Percentiles rank a stretch among this genome's conserved stretches.
Evolutionary conservation across 2,113 vertebrate species (phyloP).

Genomic region (Panthera leo): DNA sequence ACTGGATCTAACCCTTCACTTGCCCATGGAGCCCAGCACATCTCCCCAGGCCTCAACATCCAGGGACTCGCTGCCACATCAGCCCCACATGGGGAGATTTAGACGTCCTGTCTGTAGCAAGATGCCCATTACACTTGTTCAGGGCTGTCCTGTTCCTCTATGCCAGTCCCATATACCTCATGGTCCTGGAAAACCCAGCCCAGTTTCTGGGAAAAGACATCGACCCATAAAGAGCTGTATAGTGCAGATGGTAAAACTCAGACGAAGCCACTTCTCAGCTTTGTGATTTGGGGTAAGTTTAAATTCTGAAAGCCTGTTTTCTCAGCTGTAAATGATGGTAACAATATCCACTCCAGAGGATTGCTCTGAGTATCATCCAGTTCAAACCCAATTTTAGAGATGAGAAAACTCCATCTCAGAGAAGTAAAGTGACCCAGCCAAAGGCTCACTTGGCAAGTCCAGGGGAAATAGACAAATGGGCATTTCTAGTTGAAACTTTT

Average conservation of each 20-base stretch:
- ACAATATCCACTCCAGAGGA: background rate
- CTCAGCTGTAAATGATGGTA: background rate
- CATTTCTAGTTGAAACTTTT: background rate
- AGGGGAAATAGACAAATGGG: background rate
- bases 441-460: background rate
- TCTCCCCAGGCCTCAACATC: background rate
- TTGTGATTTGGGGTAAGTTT: background rate
- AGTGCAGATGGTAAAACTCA: background rate
- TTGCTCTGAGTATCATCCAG: background rate
- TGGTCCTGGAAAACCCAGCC: background rate
- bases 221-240: background rate
- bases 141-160: background rate
- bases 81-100: background rate
- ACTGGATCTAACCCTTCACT: background rate
- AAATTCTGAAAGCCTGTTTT: background rate
- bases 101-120: background rate
- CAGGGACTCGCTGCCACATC: background rate
- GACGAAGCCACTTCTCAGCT: background rate
- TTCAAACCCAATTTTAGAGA: background rate
- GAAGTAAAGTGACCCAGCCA: background rate
- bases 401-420: background rate
- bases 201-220: slow-evolving; percentile 8
- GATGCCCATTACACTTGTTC: background rate
- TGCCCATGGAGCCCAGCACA: background rate
- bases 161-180: background rate